Conservation (phyloP, 2,797 vertebrate species). For the Distichodus sexfasciatus region DNA sequence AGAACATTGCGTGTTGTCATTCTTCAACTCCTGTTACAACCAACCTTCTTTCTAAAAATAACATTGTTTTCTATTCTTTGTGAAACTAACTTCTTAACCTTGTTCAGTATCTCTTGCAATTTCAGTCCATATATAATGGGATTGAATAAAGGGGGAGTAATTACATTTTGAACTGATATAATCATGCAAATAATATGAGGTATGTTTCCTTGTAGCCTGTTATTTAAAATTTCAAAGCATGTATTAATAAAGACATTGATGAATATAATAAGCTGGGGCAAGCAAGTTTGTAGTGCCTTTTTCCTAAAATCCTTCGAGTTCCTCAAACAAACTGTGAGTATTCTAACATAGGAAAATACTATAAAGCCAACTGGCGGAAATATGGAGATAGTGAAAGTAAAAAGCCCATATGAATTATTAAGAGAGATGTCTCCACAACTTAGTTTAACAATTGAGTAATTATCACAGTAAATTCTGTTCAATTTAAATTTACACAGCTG, state of each 20-base stretch:
- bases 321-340: not conserved
- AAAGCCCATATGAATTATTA: not conserved
- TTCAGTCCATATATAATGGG: not conserved
- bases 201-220: not conserved
- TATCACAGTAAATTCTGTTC: conserved; percentile 49
- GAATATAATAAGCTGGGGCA: conserved; percentile 8
- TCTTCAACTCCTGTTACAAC: too few relatives aligned
- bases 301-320: not conserved
- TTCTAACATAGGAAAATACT: not conserved
- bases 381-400: not conserved
- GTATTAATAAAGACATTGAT: not conserved
- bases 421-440: conserved; percentile 7
- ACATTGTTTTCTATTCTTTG: too few relatives aligned
- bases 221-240: conserved; percentile 21
- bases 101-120: too few relatives aligned
- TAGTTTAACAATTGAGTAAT: not conserved
- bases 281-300: conserved; percentile 20
- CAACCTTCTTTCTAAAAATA: too few relatives aligned
- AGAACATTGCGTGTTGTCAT: too few relatives aligned
- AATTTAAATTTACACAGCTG: conserved; percentile 6
- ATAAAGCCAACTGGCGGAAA: not conserved
- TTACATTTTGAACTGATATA: not conserved
- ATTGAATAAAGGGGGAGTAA: not conserved
- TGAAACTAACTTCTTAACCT: too few relatives aligned
- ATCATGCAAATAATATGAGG: not conserved